These are phyloP conservation scores for Dyspetes luteomarginatus DNA, from an alignment of 2,888 invertebrate genomes.

Conservation along the genomic window DNA sequence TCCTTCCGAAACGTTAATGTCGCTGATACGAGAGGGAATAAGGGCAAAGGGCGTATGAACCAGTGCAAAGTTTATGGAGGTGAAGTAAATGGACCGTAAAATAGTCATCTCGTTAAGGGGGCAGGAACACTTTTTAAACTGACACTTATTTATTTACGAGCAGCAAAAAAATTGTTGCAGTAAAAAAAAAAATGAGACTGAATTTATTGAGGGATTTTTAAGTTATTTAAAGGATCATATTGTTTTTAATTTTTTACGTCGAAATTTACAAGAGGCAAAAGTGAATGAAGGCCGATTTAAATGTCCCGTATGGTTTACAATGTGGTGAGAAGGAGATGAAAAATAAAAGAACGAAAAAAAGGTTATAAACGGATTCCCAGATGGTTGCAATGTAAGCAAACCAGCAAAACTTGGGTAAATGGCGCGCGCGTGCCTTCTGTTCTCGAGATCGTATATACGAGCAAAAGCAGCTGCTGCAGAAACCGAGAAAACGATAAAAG, in stretches of 20 bases:
- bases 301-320: neutral
- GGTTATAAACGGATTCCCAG: constrained; percentile 50
- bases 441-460: constrained; percentile 33
- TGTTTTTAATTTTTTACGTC: no score
- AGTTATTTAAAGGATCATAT: no score
- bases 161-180: no score
- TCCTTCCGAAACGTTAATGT: no score
- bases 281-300: neutral
- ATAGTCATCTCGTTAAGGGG: constrained; percentile 54
- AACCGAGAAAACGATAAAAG: constrained; percentile 48
- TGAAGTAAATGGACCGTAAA: constrained; percentile 49
- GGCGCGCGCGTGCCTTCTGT: constrained; percentile 41
- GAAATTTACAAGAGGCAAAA: no score
- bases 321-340: constrained; percentile 4
- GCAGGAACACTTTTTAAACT: constrained; percentile 33
- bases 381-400: constrained; percentile 59
- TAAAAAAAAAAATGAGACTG: no score
- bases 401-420: constrained; percentile 63
- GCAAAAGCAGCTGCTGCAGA: constrained; percentile 33
- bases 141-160: no score
- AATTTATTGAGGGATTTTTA: no score
- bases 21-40: no score
- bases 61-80: neutral
- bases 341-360: constrained; percentile 26
- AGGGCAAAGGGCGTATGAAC: neutral